Evolutionary conservation across 1,140 invertebrate species (phyloP).

Genomic region (Drosophila busckii): DNA sequence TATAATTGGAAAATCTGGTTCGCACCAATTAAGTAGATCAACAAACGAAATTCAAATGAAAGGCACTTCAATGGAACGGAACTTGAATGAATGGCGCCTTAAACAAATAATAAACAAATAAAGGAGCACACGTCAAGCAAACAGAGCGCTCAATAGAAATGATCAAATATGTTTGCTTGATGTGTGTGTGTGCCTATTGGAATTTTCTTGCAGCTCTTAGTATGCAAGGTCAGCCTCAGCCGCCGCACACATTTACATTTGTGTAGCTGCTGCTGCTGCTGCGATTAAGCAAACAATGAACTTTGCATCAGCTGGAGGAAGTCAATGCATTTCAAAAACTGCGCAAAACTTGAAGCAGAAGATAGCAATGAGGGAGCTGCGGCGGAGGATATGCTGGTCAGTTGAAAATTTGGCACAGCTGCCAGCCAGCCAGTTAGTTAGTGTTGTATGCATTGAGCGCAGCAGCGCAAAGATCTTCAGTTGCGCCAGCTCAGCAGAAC

Average conservation of each 20-base stretch:
- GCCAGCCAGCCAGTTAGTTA: background rate
- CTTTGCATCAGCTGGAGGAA: conserved; percentile 40
- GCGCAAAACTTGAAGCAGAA: conserved; percentile 2
- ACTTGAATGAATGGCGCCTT: conserved; percentile 14
- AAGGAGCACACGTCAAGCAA: conserved; percentile 26
- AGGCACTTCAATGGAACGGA: conserved; percentile 24
- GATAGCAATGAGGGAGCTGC: too few relatives aligned
- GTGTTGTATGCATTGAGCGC: background rate
- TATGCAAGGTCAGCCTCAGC: conserved; percentile 13
- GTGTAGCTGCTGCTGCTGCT: conserved; percentile 1
- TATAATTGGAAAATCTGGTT: conserved; percentile 29
- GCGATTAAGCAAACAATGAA: conserved; percentile 59
- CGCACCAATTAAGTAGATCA: background rate
- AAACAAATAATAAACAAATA: conserved; percentile 19
- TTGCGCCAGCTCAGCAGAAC: too few relatives aligned
- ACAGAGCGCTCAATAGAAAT: too few relatives aligned
- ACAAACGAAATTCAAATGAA: conserved; percentile 17
- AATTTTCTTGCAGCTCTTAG: conserved; percentile 32
- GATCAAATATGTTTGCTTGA: background rate
- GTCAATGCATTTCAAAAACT: conserved; percentile 6
- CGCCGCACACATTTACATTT: background rate
- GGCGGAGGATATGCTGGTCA: too few relatives aligned
- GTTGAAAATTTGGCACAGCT: conserved; percentile 13
- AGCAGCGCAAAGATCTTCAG: conserved; percentile 7
- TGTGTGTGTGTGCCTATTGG: conserved; percentile 15